These are phyloP conservation scores for Centrocercus urophasianus DNA, from an alignment of 2,113 vertebrate species.

Conservation along the genomic window DNA sequence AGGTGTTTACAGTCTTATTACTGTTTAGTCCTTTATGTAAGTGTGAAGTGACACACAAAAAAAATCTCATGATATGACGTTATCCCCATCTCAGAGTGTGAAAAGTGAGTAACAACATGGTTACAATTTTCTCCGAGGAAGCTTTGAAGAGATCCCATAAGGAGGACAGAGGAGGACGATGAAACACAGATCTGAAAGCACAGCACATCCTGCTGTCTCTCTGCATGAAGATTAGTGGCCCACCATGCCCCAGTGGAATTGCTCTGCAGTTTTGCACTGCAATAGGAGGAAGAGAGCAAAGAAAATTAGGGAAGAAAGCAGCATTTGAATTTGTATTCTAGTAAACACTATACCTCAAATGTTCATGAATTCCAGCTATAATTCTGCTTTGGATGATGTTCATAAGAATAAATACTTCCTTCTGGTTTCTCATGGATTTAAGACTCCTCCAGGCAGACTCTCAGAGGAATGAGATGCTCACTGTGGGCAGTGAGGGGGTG, in stretches of 20 bases:
- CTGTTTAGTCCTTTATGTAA: background rate
- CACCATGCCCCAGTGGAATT: background rate
- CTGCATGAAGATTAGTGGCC: background rate
- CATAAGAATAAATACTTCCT: background rate
- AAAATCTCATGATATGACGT: background rate
- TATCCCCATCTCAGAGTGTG: background rate
- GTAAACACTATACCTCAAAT: background rate
- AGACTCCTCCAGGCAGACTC: background rate
- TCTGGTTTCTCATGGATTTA: background rate
- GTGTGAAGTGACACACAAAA: background rate
- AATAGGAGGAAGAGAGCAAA: background rate
- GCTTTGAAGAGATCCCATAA: background rate
- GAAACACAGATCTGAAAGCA: background rate
- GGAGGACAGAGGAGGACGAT: background rate
- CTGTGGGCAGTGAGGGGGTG: slow-evolving; percentile 36
- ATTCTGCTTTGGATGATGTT: background rate
- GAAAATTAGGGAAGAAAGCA: background rate
- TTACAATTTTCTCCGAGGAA: background rate
- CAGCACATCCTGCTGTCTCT: background rate
- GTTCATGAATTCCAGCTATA: background rate
- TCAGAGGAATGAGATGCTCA: background rate
- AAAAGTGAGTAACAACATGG: background rate
- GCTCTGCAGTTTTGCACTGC: background rate
- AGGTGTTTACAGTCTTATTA: background rate
- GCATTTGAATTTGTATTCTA: background rate